Base-by-base conservation (phyloP, 1,140 invertebrate species). In the Cherax destructor region DNA sequence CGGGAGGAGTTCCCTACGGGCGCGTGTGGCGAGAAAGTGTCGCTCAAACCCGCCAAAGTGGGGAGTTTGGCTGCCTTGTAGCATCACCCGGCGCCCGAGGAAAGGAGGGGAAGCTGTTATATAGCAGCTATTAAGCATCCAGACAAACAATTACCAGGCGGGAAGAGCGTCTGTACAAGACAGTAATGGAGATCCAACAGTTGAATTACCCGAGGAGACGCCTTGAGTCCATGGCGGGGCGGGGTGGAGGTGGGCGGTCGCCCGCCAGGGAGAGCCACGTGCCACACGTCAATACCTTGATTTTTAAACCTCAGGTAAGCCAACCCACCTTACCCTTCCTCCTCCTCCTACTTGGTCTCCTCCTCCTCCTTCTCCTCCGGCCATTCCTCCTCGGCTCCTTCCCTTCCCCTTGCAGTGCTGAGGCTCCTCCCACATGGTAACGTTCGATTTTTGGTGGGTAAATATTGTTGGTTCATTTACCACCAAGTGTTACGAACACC, bases 41-140 rank as follows among this genome's bases (percentile, higher is more conserved):
- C 85, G 52, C 85, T 87, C 85, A 87, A 87, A 87, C 85, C 85
- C 74, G 85, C 85, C 69, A 49, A 87, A 78, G 85, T 87, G 76
- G 74, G 49, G 59, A 87, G 79, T 87, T 87, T 76, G 6, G 76
- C n/a, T n/a, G 74, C 52, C 74, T 59, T 1, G 56, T 13, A 61
- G 85, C 65, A 41, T 59, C 50, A 78, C 11, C 24, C 30, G 18
- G 81, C 18, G 10, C 81, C 81, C 13, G 30, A 47, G 59, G 81
- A 13, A 83, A 69, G 81, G 61, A 47, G 52, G 80, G 80, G 80
- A 56, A 41, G 80, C 80, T 16, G 50, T 30, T 50, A 83, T 83
- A 83, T 61, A 41, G 80, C 80, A 24, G 30, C 81, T 65, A 83
- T 83, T 83, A 83, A 83, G 69, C 81, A 83, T 65, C 59, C 41